Percentiles rank a stretch among this genome's conserved stretches.
Conservation (phyloP, 2,888 invertebrate species). For the Drosophila austrosaltans region DNA sequence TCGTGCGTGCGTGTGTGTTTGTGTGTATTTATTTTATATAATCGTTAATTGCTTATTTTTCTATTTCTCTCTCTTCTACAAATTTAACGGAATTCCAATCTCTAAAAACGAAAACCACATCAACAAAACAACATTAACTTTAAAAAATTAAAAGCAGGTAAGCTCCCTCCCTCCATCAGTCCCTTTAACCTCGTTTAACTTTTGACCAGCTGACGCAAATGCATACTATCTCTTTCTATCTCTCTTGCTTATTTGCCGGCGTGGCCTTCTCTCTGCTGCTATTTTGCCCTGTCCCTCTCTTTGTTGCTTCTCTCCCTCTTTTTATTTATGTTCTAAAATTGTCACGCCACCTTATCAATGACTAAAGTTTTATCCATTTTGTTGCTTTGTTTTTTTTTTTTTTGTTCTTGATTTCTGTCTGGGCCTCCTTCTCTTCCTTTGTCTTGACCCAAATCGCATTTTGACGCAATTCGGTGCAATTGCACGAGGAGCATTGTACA, state of each 20-base stretch:
- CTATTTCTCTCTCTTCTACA: slow-evolving; percentile 6
- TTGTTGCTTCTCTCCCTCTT: slow-evolving; percentile 20
- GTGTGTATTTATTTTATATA: slow-evolving; percentile 37
- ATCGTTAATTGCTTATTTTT: slow-evolving; percentile 27
- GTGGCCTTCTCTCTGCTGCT: not conserved
- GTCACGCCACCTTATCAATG: slow-evolving; percentile 74
- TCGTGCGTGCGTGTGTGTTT: slow-evolving; percentile 30
- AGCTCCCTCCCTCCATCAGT: slow-evolving; percentile 20
- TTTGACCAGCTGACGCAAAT: slow-evolving; percentile 20
- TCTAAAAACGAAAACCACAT: slow-evolving; percentile 15
- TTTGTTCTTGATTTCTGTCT: slow-evolving; percentile 2
- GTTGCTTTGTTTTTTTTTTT: slow-evolving; percentile 24
- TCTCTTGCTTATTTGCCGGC: slow-evolving; percentile 8
- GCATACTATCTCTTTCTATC: slow-evolving; percentile 16
- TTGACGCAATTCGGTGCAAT: slow-evolving; percentile 25
- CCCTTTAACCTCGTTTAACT: not conserved
- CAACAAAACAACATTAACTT: slow-evolving; percentile 29
- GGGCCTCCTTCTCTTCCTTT: slow-evolving; percentile 15
- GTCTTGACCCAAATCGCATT: slow-evolving; percentile 36
- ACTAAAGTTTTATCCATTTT: slow-evolving; percentile 13
- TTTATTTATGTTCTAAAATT: slow-evolving; percentile 37
- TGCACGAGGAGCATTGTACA: slow-evolving; percentile 19
- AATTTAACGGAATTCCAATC: slow-evolving; percentile 44
- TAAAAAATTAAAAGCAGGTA: slow-evolving; percentile 38
- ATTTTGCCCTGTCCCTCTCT: slow-evolving; percentile 10